Conservation (phyloP, 2,113 vertebrate genomes). For the Benitochromis conjunctus region DNA sequence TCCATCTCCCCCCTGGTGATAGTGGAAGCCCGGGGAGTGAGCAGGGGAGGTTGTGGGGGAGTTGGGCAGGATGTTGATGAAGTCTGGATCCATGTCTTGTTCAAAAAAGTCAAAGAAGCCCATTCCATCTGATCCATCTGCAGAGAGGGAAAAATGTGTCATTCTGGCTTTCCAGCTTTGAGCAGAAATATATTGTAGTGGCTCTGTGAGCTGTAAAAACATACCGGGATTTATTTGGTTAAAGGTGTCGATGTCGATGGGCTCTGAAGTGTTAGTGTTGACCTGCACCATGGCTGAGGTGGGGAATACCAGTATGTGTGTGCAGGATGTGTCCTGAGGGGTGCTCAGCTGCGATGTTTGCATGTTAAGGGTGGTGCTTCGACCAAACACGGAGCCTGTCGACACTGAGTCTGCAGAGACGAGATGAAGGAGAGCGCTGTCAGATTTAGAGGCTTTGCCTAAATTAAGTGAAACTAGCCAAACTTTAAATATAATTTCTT, state of each 20-base stretch:
- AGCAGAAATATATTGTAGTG: background rate
- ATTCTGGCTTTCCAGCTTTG: background rate
- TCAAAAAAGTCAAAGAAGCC: slow-evolving; percentile 91
- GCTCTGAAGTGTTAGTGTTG: slow-evolving; percentile 89
- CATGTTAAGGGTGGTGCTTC: slow-evolving; percentile 96
- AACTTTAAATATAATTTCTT: slow-evolving; percentile 1
- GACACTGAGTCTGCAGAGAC: slow-evolving; percentile 85
- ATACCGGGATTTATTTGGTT: slow-evolving; percentile 88
- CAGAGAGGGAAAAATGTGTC: background rate
- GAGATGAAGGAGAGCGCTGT: background rate
- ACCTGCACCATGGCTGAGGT: slow-evolving; percentile 95
- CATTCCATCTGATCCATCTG: slow-evolving; percentile 93
- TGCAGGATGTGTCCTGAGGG: slow-evolving; percentile 96
- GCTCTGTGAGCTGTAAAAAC: background rate
- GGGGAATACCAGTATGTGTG: slow-evolving; percentile 96
- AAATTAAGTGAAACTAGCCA: background rate
- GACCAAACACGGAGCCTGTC: slow-evolving; percentile 93
- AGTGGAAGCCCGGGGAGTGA: slow-evolving; percentile 94
- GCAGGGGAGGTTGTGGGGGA: slow-evolving; percentile 88
- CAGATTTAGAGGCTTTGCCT: background rate
- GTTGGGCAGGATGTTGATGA: slow-evolving; percentile 95
- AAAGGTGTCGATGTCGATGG: slow-evolving; percentile 86
- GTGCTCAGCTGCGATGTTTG: slow-evolving; percentile 95
- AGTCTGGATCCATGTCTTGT: slow-evolving; percentile 92
- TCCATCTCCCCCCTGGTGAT: slow-evolving; percentile 89